Evolutionary conservation across 1,140 invertebrate species (phyloP), one percentile per base, ranked within the genome.

Genomic region (Scaptomyza hsui): DNA sequence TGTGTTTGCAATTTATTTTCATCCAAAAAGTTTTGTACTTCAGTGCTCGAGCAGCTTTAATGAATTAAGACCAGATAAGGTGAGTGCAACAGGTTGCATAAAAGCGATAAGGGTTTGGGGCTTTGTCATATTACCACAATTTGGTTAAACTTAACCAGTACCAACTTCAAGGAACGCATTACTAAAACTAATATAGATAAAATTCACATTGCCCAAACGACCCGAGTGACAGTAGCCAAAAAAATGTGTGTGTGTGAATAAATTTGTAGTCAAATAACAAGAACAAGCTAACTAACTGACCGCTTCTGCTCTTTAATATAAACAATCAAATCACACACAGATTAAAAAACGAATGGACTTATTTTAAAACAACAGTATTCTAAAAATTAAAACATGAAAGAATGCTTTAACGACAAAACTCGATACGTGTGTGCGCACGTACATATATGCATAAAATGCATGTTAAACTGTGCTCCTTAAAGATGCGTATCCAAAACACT

Each of bases 341-440:
- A 85, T 85, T 85, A 81, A 85, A 86, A 86, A 81, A 85, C 81
- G 81, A 85, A 85, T 85, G 86, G 81, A 85, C 77, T 85, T 75
- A 83, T 82, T 82, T 73, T 67, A 69, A 68, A 51, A 51, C 55
- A 45, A 68, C n/a, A 52, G 9, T n/a, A 39, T 35, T 26, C 21
- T 18, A 21, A n/a, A 44, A 24, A 45, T 18, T n/a, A n/a, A n/a
- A n/a, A n/a, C n/a, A n/a, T n/a, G n/a, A n/a, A n/a, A n/a, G n/a
- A 32, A n/a, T 42, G 44, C 18, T 13, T n/a, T n/a, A n/a, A n/a
- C n/a, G n/a, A n/a, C n/a, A n/a, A n/a, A n/a, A n/a, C n/a, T n/a
- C n/a, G n/a, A n/a, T n/a, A n/a, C n/a, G n/a, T n/a, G n/a, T n/a
- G n/a, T n/a, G n/a, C n/a, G n/a, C n/a, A n/a, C n/a, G n/a, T n/a